Percentiles rank a stretch among this genome's conserved stretches.
These are phyloP conservation scores for Brachymystax lenok DNA, from an alignment of 2,797 vertebrate genomes.

Conservation along the genomic window DNA sequence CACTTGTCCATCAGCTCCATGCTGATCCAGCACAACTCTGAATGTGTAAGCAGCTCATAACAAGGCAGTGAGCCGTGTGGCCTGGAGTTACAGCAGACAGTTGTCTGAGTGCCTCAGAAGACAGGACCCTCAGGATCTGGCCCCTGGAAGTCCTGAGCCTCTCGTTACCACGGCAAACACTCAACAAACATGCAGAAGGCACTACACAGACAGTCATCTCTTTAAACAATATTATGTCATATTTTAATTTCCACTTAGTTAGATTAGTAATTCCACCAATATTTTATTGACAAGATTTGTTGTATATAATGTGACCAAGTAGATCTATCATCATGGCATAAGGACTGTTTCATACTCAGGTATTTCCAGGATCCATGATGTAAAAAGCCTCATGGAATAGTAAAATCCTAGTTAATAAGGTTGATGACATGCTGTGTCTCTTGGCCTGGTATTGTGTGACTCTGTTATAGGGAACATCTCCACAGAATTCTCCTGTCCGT, in stretches of 20 bases:
- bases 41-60: conserved; percentile 78
- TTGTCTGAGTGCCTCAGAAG: conserved; percentile 84
- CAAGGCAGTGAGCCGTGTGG: conserved; percentile 79
- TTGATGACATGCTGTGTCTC: conserved; percentile 42
- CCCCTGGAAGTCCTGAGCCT: conserved; percentile 67
- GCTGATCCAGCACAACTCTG: conserved; percentile 26
- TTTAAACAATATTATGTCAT: not conserved
- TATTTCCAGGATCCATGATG: conserved; percentile 3
- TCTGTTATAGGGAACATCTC: conserved; percentile 47
- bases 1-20: conserved; percentile 20
- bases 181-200: conserved; percentile 12
- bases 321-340: not conserved
- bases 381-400: conserved; percentile 20
- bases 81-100: conserved; percentile 84
- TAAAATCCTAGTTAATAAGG: conserved; percentile 30
- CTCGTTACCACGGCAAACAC: conserved; percentile 80
- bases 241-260: not conserved
- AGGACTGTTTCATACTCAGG: not conserved
- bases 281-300: not conserved
- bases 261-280: not conserved
- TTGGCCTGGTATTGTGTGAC: conserved; percentile 41
- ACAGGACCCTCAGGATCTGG: conserved; percentile 83
- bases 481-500: not conserved
- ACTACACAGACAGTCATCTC: not conserved
- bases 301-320: not conserved